These are phyloP conservation scores for Atta texana DNA, from an alignment of 1,140 invertebrate species.

Conservation along the genomic window DNA sequence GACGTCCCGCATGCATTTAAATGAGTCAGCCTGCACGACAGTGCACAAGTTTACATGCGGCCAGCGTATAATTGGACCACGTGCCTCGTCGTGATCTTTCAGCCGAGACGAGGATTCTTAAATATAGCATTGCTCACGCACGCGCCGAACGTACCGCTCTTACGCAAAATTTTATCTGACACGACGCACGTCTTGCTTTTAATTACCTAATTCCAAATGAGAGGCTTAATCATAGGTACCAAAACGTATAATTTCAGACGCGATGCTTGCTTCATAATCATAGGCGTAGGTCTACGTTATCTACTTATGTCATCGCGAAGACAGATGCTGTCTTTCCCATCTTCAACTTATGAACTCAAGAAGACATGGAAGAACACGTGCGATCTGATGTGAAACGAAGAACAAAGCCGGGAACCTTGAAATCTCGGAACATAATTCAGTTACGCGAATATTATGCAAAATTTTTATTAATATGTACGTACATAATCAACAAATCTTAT, in stretches of 20 bases:
- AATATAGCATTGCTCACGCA: constrained; percentile 52
- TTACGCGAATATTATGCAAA: not conserved
- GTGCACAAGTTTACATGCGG: not conserved
- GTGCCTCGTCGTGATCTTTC: constrained; percentile 27
- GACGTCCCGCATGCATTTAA: constrained; percentile 1
- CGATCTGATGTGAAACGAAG: not conserved
- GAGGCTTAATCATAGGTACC: not conserved
- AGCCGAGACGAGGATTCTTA: constrained; percentile 48
- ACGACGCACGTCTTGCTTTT: constrained; percentile 5
- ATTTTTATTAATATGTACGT: not conserved
- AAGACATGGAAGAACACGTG: not conserved
- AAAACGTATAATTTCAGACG: constrained; percentile 28
- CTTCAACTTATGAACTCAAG: not conserved
- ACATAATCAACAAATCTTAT: not conserved
- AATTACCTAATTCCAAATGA: constrained; percentile 38
- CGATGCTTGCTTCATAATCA: not conserved
- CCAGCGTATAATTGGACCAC: constrained; percentile 50
- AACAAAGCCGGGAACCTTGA: not conserved
- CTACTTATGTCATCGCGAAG: constrained; percentile 35
- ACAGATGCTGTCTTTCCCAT: constrained; percentile 3
- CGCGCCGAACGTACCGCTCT: constrained; percentile 25
- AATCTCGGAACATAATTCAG: not conserved
- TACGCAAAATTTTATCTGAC: constrained; percentile 46
- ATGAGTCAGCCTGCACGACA: not conserved
- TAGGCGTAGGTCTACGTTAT: constrained; percentile 12